A percentile compares a stretch with the other conserved stretches of the same genome.
Conservation (phyloP, 2,113 vertebrate species). For the Chloropsis hardwickii region DNA sequence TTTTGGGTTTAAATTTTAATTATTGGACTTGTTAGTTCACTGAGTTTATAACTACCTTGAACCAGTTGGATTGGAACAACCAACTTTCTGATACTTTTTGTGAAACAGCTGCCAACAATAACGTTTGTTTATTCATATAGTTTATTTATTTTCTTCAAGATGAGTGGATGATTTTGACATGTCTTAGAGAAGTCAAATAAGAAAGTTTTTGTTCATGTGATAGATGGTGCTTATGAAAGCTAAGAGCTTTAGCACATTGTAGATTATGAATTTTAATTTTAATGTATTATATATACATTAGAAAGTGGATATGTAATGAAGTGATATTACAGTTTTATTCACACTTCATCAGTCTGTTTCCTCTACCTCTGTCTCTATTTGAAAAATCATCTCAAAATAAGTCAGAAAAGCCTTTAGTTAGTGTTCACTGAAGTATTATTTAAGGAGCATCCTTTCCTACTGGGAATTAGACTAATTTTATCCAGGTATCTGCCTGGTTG, state of each 20-base stretch:
- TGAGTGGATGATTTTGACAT: not conserved
- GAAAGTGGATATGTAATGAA: not conserved
- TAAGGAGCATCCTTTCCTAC: not conserved
- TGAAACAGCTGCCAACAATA: not conserved
- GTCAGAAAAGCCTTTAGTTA: not conserved
- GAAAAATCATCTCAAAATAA: not conserved
- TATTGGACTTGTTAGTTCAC: not conserved
- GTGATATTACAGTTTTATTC: not conserved
- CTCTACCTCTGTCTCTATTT: not conserved
- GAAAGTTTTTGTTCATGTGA: not conserved
- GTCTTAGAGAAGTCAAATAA: not conserved
- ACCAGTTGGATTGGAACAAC: not conserved
- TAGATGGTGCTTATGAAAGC: not conserved
- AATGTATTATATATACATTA: not conserved
- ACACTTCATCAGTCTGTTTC: not conserved
- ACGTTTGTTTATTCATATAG: not conserved
- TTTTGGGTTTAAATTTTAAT: not conserved
- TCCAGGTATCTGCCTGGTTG: not conserved
- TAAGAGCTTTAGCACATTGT: not conserved
- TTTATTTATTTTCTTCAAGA: not conserved
- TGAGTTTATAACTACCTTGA: not conserved
- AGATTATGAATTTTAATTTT: not conserved
- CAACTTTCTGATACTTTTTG: not conserved
- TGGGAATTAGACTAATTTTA: not conserved
- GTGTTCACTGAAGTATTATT: not conserved